phyloP scores from a whole-genome alignment of 2,113 vertebrate species.

The Takifugu flavidus region DNA sequence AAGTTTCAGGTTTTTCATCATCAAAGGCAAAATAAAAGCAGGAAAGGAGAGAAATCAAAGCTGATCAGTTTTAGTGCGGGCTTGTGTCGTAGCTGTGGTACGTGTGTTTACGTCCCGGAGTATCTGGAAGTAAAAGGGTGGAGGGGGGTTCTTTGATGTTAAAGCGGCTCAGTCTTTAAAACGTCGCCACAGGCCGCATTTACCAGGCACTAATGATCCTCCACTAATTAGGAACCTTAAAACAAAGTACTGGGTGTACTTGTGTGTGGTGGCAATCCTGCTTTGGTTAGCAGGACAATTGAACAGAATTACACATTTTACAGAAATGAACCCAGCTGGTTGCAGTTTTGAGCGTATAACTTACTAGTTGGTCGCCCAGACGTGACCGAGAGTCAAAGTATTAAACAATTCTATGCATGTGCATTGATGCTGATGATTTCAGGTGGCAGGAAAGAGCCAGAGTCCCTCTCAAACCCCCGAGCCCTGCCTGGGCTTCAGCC shows the following conservation, averaged over 20 bases:
- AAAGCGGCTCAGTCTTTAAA: conserved; percentile 40
- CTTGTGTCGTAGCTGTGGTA: too few species aligned
- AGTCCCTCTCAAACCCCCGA: conserved; percentile 19
- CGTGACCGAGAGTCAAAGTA: too few species aligned
- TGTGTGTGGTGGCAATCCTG: background rate
- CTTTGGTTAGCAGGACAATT: conserved; percentile 19
- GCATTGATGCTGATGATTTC: background rate
- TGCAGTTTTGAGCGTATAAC: too few species aligned
- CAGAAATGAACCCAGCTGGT: too few species aligned
- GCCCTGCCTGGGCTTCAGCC: conserved; percentile 19
- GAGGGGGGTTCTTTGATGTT: conserved; percentile 27
- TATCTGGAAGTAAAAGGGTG: background rate
- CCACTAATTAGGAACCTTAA: conserved; percentile 42
- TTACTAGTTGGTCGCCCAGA: too few species aligned
- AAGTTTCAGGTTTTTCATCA: too few species aligned
- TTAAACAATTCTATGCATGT: too few species aligned
- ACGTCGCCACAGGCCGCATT: conserved; percentile 29
- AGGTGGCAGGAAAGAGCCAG: conserved; percentile 6
- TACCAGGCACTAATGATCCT: conserved; percentile 16
- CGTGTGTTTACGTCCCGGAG: background rate
- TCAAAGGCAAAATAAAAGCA: too few species aligned
- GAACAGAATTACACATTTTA: too few species aligned
- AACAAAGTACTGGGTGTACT: conserved; percentile 3
- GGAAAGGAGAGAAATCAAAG: too few species aligned
- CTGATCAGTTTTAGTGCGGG: too few species aligned